Base-by-base conservation (phyloP, 2,797 vertebrate species). In the Phyllotis vaccarum region DNA sequence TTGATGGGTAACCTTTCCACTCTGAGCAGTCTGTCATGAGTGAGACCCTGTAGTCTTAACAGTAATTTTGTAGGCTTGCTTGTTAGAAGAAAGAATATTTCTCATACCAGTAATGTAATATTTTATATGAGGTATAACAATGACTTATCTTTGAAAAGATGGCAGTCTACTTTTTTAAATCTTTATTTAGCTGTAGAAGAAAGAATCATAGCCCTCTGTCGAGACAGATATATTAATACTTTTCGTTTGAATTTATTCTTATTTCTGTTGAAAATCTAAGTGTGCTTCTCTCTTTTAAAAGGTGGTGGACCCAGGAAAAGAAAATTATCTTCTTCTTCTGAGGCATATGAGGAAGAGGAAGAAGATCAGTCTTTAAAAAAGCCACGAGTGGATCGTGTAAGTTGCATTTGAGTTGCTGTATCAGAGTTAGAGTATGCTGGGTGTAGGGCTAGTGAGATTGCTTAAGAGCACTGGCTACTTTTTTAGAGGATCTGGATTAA, bases 281-380 rank as follows among this genome's bases (percentile, higher is more conserved):
- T 92, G 2, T 97, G 22, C 17, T 68, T 72, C 85, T 96, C 89
- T 66, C 88, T 96, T 98, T 89, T 98, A 95, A 86, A 98, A 98
- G 98, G 94, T 96, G 93, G 95, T 96, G 93, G 95, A 5, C 97
- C 97, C 90, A 97, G 96, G 93, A 99, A 99, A 98, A 99, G 99
- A 95, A 99, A 99, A 92, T 94, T 97, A 43, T 98, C 89, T 64
- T 98, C 98, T 95, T 95, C 98, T 2, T 92, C 95, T 64, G 96
- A 98, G 95, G 96, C 97, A 86, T 98, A 98, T 94, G 97, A 98
- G 86, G 98, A 98, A 9, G 96, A 95, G 68, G 95, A 96, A 97
- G 98, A 98, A 21, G 98, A 98, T 43, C 98, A 49, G 93, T 93
- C 88, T 98, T 97, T 98, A 98, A 98, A 98, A 98, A 98, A 97